Base-by-base conservation (phyloP, 2,888 invertebrate species). In the Luperina nickerlii region DNA sequence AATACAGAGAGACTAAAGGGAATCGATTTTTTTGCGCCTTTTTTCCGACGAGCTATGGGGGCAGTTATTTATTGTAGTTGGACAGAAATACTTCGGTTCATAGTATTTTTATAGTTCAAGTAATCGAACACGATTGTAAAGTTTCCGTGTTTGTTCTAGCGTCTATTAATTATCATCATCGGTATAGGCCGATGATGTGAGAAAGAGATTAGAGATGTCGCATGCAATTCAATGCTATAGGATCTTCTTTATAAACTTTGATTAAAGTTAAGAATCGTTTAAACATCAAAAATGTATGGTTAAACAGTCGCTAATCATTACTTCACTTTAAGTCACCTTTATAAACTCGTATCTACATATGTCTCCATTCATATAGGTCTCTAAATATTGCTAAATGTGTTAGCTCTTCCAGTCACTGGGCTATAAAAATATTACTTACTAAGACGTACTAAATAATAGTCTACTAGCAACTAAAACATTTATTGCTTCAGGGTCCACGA, bases 381-480 rank as follows among this genome's bases (percentile, higher is more conserved):
- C 6, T 66, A 38, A 24, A 38, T 66, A 66, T 66, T 65, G 38
- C 11, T 11, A 38, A 24, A 65, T 24, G 11, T 24, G 38, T 24
- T 0, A 6, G 38, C 24, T 24, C 24, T 38, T 32, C 8, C 6
- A 0, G 18, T 5, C 6, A 38, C 13, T 18, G 15, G 27, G 24
- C 24, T 60, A 51, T 62, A 74, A n/a, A 82, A 82, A 68, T 69
- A 75, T 11, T n/a, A 7, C n/a, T 48, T 15, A 38, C 20, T 24
- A 42, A 18, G 3, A 48, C 27, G 5, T 6, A 38, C 20, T 51
- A 78, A 72, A 63, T 48, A 72, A 71, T 81, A 74, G 67, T 45
- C 13, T 68, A 73, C 78, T 45, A 79, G 68, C 62, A 63, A 73
- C 76, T 69, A 76, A 74, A 71, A 69, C 38, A 68, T 81, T 72